These are phyloP conservation scores for Nomia melanderi DNA, from an alignment of 1,140 invertebrate genomes.

Conservation along the genomic window DNA sequence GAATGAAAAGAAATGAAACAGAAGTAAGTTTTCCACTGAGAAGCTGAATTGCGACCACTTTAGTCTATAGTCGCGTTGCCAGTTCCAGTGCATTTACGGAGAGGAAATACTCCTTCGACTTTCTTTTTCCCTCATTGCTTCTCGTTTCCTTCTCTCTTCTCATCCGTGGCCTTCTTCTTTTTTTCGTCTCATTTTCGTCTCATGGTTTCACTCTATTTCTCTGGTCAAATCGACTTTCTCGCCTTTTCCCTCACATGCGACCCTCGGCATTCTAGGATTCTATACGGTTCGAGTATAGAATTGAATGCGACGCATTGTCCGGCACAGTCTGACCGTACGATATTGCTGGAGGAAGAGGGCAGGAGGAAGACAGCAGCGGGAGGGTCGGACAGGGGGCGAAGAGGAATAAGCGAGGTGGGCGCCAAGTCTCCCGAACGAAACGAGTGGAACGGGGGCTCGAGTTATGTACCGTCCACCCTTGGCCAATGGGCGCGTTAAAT, in stretches of 20 bases:
- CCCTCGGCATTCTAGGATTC: conserved; percentile 35
- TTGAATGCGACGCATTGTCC: conserved; percentile 75
- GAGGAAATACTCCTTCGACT: background rate
- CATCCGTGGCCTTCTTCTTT: too few species aligned
- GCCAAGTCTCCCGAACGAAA: conserved; percentile 62
- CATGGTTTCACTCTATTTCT: conserved; percentile 16
- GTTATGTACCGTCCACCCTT: conserved; percentile 63
- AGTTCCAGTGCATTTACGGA: background rate
- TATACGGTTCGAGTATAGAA: conserved; percentile 59
- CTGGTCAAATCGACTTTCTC: background rate
- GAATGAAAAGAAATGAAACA: too few species aligned
- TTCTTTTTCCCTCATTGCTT: background rate
- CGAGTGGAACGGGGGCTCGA: conserved; percentile 52
- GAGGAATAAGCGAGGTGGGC: conserved; percentile 64
- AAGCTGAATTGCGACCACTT: background rate
- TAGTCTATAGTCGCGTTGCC: background rate
- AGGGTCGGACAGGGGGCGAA: conserved; percentile 59
- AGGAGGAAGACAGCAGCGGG: conserved; percentile 41
- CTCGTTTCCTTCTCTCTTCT: background rate
- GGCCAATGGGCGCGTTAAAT: conserved; percentile 67
- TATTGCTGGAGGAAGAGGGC: conserved; percentile 65
- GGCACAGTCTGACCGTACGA: conserved; percentile 73
- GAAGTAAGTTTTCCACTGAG: too few species aligned
- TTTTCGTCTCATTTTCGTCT: background rate
- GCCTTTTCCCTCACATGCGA: conserved; percentile 33